phyloP scores from a whole-genome alignment of 2,113 vertebrate species.

The Pseudorasbora parva region DNA sequence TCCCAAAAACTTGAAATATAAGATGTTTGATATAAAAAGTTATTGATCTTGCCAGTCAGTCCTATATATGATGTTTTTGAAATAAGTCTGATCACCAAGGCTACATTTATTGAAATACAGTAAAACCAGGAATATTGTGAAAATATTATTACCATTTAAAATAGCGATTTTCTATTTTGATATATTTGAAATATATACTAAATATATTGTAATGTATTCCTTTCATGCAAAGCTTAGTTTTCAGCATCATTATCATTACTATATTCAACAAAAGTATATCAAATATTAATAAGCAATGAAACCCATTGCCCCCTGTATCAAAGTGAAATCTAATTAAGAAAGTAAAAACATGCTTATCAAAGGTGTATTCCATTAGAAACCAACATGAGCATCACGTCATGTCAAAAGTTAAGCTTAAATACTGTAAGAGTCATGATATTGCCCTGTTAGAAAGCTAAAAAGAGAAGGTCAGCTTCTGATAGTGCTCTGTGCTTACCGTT shows the following conservation, averaged over 20 bases:
- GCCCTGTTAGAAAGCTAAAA: neutral
- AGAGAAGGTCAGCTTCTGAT: neutral
- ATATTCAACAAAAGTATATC: no score
- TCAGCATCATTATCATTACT: no score
- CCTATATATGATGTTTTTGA: no score
- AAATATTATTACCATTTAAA: no score
- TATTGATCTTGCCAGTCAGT: neutral
- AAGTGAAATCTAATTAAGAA: neutral
- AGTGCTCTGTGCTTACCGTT: conserved; percentile 63
- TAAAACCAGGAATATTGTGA: no score
- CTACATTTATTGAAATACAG: no score
- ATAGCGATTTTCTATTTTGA: no score
- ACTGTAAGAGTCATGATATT: neutral
- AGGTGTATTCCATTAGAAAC: neutral
- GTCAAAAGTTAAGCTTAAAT: neutral
- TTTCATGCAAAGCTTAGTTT: no score
- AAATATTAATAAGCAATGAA: no score
- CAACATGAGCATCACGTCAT: neutral
- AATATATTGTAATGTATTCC: no score
- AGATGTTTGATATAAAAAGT: neutral
- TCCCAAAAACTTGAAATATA: neutral
- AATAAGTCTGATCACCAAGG: no score
- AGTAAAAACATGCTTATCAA: neutral
- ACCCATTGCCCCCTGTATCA: neutral
- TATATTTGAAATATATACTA: no score